These are phyloP conservation scores for Platygyra sinensis DNA, from an alignment of 64 coral and sea anemone species.

Conservation along the genomic window DNA sequence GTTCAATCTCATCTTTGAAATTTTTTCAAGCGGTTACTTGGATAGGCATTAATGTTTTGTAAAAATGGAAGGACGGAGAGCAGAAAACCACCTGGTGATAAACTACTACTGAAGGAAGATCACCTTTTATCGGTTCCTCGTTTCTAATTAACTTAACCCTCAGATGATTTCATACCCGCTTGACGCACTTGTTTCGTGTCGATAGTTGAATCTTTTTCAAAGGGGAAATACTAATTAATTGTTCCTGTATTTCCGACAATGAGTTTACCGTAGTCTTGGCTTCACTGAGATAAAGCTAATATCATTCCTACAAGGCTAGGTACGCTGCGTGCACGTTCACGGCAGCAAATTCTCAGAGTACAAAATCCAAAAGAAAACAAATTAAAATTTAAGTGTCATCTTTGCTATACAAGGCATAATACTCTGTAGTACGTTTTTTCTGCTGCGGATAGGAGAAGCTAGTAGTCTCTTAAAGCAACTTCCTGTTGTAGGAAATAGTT, in stretches of 20 bases:
- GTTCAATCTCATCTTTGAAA: background rate
- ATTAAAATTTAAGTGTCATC: background rate
- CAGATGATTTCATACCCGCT: background rate
- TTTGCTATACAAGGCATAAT: background rate
- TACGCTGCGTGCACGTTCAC: background rate
- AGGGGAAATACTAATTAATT: slow-evolving; percentile 13
- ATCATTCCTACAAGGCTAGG: background rate
- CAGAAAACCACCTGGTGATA: background rate
- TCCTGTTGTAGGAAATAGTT: slow-evolving; percentile 5
- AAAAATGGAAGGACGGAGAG: background rate
- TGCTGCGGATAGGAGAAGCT: background rate
- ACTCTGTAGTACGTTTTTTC: background rate
- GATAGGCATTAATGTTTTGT: background rate
- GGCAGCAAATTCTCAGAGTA: background rate
- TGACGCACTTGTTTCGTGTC: background rate
- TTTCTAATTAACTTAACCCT: background rate
- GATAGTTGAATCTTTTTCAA: background rate
- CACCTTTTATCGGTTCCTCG: background rate
- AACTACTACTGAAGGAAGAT: background rate
- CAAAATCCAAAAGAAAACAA: background rate
- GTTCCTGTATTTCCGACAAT: background rate
- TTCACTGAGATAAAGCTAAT: background rate
- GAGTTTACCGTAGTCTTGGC: background rate
- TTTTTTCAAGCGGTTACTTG: background rate
- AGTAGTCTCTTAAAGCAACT: background rate